Conservation (phyloP, 2,797 vertebrate genomes). For the Valencia hispanica region DNA sequence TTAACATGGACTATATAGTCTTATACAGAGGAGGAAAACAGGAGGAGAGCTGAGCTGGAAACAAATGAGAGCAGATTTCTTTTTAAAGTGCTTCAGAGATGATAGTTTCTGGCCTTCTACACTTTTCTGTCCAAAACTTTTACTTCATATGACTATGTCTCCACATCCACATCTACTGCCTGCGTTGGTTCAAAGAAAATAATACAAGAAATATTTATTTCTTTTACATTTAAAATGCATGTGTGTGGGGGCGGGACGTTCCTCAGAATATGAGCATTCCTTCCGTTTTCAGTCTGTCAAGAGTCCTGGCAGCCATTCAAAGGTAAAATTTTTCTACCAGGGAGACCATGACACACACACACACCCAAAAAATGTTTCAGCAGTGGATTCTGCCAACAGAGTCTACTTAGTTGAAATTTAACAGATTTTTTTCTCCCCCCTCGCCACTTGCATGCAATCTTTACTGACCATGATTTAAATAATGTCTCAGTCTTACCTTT, state of each 20-base stretch:
- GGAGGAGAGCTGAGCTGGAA: constrained; percentile 22
- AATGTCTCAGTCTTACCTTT: constrained; percentile 83
- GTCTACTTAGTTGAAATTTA: constrained; percentile 19
- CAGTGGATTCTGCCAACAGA: constrained; percentile 31
- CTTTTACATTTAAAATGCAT: constrained; percentile 61
- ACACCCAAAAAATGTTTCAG: constrained; percentile 29
- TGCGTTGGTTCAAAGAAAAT: constrained; percentile 39
- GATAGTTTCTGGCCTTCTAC: constrained; percentile 31
- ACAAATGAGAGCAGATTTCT: constrained; percentile 33
- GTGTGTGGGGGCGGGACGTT: constrained; percentile 62
- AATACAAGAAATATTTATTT: not conserved
- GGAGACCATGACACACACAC: constrained; percentile 51
- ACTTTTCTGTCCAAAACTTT: constrained; percentile 22
- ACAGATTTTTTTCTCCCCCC: constrained; percentile 13
- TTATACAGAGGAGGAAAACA: constrained; percentile 24
- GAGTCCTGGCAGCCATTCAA: constrained; percentile 70
- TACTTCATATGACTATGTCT: constrained; percentile 13
- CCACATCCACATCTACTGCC: constrained; percentile 45
- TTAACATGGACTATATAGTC: constrained; percentile 57
- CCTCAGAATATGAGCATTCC: constrained; percentile 70
- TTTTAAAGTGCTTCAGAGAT: constrained; percentile 34
- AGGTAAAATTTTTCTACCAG: constrained; percentile 64
- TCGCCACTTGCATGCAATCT: constrained; percentile 12
- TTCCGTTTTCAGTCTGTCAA: constrained; percentile 70
- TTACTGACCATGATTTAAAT: constrained; percentile 15